These are phyloP conservation scores for Forbesichthys papilliferus DNA, from an alignment of 2,113 vertebrate genomes.

Conservation along the genomic window DNA sequence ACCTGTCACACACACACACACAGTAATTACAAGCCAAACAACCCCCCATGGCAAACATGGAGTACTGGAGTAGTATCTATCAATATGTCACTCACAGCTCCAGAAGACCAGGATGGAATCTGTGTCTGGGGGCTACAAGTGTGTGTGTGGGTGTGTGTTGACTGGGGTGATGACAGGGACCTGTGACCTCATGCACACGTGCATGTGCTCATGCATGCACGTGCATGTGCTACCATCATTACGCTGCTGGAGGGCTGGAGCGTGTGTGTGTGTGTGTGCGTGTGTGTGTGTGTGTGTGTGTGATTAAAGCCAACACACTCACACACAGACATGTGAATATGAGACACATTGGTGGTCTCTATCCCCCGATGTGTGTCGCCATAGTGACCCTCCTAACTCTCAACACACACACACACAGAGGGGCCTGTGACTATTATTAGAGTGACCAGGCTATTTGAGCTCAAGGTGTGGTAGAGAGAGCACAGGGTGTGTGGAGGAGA, in stretches of 20 bases:
- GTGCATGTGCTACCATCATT: background rate
- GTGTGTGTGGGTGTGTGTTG: conserved; percentile 13
- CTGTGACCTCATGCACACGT: background rate
- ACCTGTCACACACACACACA: conserved; percentile 21
- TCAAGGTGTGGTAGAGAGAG: background rate
- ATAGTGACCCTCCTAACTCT: too few relatives aligned
- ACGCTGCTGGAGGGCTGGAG: background rate
- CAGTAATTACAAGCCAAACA: conserved; percentile 45
- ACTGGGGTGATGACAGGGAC: background rate
- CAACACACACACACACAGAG: too few relatives aligned
- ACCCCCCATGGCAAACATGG: conserved; percentile 36
- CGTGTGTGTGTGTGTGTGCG: background rate
- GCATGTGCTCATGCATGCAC: background rate
- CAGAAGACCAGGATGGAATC: conserved; percentile 33
- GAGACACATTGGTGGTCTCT: too few relatives aligned
- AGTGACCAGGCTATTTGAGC: too few relatives aligned
- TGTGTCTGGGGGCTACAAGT: background rate
- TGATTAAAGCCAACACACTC: too few relatives aligned
- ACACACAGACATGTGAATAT: too few relatives aligned
- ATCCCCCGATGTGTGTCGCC: too few relatives aligned
- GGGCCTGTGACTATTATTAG: too few relatives aligned
- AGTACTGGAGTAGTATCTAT: conserved; percentile 36
- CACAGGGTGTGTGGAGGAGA: background rate
- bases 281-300: background rate
- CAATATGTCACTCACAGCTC: conserved; percentile 40